Conservation (phyloP, 2,888 invertebrate genomes). For the Eristalinus aeneus region DNA sequence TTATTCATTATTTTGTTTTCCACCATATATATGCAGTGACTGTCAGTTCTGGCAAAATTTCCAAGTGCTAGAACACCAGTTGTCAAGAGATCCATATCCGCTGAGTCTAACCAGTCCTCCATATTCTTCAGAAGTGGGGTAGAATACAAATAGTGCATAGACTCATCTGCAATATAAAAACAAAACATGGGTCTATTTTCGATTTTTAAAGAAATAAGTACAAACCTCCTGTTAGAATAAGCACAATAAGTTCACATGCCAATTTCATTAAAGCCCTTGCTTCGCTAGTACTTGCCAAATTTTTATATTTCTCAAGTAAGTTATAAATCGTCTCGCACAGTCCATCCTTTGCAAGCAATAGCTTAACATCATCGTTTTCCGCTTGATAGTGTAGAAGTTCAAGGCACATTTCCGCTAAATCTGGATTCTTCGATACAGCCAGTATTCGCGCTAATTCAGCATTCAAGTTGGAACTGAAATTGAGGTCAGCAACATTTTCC, state of each 20-base stretch:
- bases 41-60: constrained; percentile 94
- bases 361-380: constrained; percentile 90
- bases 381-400: constrained; percentile 89
- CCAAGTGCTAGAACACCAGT: constrained; percentile 93
- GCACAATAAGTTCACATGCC: constrained; percentile 92
- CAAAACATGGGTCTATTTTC: background rate
- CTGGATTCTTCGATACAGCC: constrained; percentile 85
- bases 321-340: constrained; percentile 89
- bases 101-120: constrained; percentile 88
- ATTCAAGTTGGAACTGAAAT: constrained; percentile 83
- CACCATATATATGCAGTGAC: constrained; percentile 92
- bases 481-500: constrained; percentile 84
- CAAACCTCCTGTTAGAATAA: constrained; percentile 91
- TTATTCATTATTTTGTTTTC: constrained; percentile 88
- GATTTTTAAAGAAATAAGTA: background rate
- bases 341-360: constrained; percentile 87
- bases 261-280: constrained; percentile 88
- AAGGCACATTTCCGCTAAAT: constrained; percentile 88
- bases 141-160: constrained; percentile 92
- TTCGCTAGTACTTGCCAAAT: constrained; percentile 84
- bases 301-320: constrained; percentile 87
- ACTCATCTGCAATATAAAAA: constrained; percentile 85
- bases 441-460: constrained; percentile 84
- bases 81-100: constrained; percentile 88
- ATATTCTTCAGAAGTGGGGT: constrained; percentile 86